phyloP scores from a whole-genome alignment of 2,113 vertebrate species.

The Trematocara stigmaticum region DNA sequence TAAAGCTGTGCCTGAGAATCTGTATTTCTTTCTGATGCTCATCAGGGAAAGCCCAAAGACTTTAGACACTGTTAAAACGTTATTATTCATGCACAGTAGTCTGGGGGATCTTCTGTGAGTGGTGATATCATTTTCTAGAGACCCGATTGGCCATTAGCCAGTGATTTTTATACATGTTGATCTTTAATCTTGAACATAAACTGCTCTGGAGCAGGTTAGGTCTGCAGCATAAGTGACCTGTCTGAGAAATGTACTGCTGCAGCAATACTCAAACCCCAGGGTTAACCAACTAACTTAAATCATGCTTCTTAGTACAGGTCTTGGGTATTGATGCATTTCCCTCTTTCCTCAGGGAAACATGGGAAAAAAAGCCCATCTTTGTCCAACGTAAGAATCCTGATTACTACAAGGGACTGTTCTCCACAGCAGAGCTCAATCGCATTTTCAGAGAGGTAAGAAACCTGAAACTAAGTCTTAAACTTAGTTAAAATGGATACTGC shows the following conservation, averaged over 20 bases:
- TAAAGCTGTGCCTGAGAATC: background rate
- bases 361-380: conserved; percentile 88
- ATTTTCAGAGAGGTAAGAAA: conserved; percentile 76
- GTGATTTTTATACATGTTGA: background rate
- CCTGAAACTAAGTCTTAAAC: background rate
- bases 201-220: background rate
- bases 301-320: background rate
- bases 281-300: background rate
- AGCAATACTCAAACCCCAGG: background rate
- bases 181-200: background rate
- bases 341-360: conserved; percentile 67
- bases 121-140: background rate
- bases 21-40: background rate
- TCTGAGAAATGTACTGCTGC: background rate
- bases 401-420: conserved; percentile 90
- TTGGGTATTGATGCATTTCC: background rate
- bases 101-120: background rate
- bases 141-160: background rate
- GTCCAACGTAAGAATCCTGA: conserved; percentile 77
- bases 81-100: background rate
- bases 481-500: background rate
- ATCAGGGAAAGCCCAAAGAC: background rate
- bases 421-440: conserved; percentile 84
- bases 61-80: background rate
- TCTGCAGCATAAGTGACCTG: background rate